A percentile compares a stretch with the other conserved stretches of the same genome.
phyloP scores from a whole-genome alignment of 2,113 vertebrate genomes.

The Zingel zingel region DNA sequence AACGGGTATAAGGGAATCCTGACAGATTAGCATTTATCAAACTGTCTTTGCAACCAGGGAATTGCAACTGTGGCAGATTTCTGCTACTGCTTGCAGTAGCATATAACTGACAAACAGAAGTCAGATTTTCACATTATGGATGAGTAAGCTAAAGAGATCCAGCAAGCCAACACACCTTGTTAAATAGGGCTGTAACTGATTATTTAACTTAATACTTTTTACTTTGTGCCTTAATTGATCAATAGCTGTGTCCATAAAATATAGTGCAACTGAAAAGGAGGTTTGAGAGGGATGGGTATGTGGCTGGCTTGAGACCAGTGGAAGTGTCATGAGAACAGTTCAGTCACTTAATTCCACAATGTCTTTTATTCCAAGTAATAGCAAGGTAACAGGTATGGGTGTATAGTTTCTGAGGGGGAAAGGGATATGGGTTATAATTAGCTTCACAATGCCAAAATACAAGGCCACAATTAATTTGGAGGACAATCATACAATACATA shows the following conservation, averaged over 20 bases:
- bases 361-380: no score
- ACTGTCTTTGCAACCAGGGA: not conserved
- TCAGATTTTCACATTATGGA: not conserved
- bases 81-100: not conserved
- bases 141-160: not conserved
- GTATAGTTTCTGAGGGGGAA: no score
- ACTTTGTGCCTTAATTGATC: not conserved
- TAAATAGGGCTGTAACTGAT: not conserved
- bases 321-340: no score
- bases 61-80: conserved; percentile 1
- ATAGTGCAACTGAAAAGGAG: no score
- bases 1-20: conserved; percentile 2
- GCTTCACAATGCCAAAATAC: no score
- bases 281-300: no score
- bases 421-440: no score
- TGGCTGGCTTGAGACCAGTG: no score
- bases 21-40: conserved; percentile 26
- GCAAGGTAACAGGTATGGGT: no score
- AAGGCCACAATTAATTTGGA: no score
- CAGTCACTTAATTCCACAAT: no score
- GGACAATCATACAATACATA: no score
- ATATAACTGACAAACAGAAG: not conserved
- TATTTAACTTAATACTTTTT: not conserved
- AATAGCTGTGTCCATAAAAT: not conserved
- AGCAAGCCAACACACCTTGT: not conserved